Evolutionary conservation across 1,140 invertebrate genomes (phyloP).

Genomic region (Periplaneta americana): DNA sequence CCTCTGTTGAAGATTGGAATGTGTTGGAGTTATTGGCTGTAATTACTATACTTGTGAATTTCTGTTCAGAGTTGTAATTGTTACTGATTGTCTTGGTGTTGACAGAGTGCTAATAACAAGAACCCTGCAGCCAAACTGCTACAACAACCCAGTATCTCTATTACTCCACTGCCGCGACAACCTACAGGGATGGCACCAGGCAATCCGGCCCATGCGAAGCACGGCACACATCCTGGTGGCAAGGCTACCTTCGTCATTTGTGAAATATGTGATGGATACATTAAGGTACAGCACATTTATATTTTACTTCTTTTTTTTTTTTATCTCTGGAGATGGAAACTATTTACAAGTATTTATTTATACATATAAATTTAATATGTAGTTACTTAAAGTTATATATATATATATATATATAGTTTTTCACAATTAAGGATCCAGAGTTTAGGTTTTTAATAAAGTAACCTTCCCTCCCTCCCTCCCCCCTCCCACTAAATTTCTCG

Average conservation of each 20-base stretch:
- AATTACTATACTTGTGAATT: background rate
- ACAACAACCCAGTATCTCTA: constrained; percentile 82
- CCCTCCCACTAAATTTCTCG: no score
- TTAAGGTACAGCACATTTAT: constrained; percentile 56
- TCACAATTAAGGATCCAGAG: no score
- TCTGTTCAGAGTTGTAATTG: background rate
- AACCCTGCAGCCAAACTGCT: constrained; percentile 48
- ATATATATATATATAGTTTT: no score
- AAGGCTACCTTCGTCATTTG: constrained; percentile 88
- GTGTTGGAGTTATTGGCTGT: background rate
- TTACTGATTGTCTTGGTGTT: background rate
- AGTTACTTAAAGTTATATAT: no score
- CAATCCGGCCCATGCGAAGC: constrained; percentile 28
- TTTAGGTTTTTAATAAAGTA: no score
- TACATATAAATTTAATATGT: constrained; percentile 3
- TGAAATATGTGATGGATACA: constrained; percentile 93
- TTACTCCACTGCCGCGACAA: constrained; percentile 77
- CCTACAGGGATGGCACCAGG: constrained; percentile 35
- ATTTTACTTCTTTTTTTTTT: no score
- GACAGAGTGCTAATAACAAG: constrained; percentile 37
- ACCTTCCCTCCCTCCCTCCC: no score
- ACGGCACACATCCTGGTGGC: constrained; percentile 38
- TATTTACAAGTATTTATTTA: background rate
- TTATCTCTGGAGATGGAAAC: no score
- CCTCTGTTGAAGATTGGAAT: no score